Base-by-base conservation (phyloP, 2,113 vertebrate species). In the Propithecus coquereli region DNA sequence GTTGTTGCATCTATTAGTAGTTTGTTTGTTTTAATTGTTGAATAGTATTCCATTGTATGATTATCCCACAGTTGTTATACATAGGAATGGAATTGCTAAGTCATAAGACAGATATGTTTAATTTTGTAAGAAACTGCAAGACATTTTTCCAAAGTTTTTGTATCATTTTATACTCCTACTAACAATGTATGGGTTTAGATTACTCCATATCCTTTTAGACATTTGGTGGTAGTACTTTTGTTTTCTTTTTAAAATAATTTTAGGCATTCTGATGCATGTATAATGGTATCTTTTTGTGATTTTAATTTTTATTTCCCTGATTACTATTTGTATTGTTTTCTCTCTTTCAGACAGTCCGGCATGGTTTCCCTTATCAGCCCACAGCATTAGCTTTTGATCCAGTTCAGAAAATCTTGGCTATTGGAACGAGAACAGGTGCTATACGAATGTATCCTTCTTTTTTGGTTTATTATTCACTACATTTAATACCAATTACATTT, bases 371-470 rank as follows among this genome's bases (percentile, higher is more conserved):
- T 59, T 99, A 99, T 98, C 99, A 99, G 92, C 99, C 99, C 76
- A 99, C 99, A 86, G 98, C 99, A 93, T 98, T 99, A 98, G 99
- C 99, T 91, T 99, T 99, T 97, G 99, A 99, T 98, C 99, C 99
- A 2, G 99, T 99, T 97, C 99, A 99, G 99, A 99, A 99, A 99
- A 99, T 99, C 86, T 98, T 99, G 98, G 99, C 99, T 83, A 99
- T 99, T 80, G 99, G 99, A 87, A 99, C 99, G 47, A 99, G 99
- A 98, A 99, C 99, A 94, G 99, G 99, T 97, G 99, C 99, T 84
- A 98, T 99, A 96, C 98, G 99, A 98, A 99, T 99, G 99, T 99
- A 99, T 99, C 99, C 99, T 99, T 99, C 98, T 96, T 79, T 90
- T 96, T 97, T 92, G 32, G 40, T 59, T 98, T 18, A 81, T 79